Base-by-base conservation (phyloP, 1,140 invertebrate genomes). In the Mya arenaria region DNA sequence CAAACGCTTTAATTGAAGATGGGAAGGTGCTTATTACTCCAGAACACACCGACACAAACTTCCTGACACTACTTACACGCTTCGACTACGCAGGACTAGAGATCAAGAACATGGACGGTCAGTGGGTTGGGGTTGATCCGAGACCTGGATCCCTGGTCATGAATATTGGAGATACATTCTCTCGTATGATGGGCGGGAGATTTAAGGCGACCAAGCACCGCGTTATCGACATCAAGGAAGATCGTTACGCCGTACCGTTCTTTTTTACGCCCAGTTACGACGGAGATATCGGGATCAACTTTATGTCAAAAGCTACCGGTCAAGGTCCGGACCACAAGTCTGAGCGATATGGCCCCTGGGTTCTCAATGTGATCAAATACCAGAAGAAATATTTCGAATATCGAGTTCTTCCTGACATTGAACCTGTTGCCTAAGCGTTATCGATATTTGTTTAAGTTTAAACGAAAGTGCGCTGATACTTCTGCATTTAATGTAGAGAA, bases 131-230 rank as follows among this genome's bases (percentile, higher is more conserved):
- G 13, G 80, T 85, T 17, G 52, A 60, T 19, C 28, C 34, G n/a
- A 60, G 81, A 30, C 80, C 80, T 4, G 52, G 65, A 36, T 75
- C 68, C 36, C 74, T 85, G 4, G 81, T 85, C 37, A 80, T 85
- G 80, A 85, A 85, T 37, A 83, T 85, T 28, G 80, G 84, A 17
- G 84, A 85, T 68, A 79, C 82, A 44, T 55, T 85, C 44, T 65
- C 84, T n/a, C 19, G 39, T 28, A 83, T 83, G 56, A 79, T 72
- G 8, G 55, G 69, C 1, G 81, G 74, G 0, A 32, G 69, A 19
- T 65, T 83, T 44, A 85, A 83, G 58, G 84, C 84, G 15, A 85
- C 84, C 1, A 5, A 39, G 28, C 84, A 85, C 39, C 48, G 84
- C 17, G 84, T 85, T 32, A 30, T 85, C 19, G 84, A 85, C 39